Percentiles rank a stretch among this genome's conserved stretches.
Conservation (phyloP, 2,888 invertebrate genomes). For the Xestia c-nigrum region DNA sequence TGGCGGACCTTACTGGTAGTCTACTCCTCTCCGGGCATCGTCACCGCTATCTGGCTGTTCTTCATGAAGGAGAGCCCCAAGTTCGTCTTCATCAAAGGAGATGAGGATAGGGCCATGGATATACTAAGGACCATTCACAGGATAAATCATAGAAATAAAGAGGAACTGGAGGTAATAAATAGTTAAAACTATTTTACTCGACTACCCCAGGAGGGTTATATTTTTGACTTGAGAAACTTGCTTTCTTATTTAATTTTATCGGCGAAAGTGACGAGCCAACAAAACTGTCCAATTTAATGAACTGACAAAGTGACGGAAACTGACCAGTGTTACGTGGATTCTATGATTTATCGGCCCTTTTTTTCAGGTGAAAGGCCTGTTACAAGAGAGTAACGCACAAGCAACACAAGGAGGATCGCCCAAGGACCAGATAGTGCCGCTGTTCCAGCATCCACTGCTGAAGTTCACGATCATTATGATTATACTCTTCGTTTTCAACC, state of each 20-base stretch:
- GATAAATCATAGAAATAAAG: constrained; percentile 72
- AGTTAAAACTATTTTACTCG: background rate
- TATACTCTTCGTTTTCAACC: constrained; percentile 89
- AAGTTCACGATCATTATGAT: constrained; percentile 87
- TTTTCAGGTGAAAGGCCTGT: constrained; percentile 75
- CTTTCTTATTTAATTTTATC: too few relatives aligned
- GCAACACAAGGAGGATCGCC: constrained; percentile 65
- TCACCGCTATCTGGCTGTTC: constrained; percentile 89
- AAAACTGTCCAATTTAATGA: too few relatives aligned
- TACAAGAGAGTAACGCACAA: constrained; percentile 73
- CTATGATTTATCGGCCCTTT: background rate
- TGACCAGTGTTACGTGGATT: too few relatives aligned
- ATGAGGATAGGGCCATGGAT: constrained; percentile 88
- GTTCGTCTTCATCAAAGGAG: constrained; percentile 91
- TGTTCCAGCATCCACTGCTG: constrained; percentile 89
- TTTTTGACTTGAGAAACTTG: background rate
- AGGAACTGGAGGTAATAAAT: constrained; percentile 73
- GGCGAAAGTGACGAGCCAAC: too few relatives aligned
- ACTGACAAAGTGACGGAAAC: too few relatives aligned
- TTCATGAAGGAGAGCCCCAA: constrained; percentile 94
- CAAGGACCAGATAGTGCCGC: constrained; percentile 83
- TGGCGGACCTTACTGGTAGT: constrained; percentile 94
- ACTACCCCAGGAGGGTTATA: background rate
- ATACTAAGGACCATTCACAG: constrained; percentile 78
- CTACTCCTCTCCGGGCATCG: constrained; percentile 91